phyloP scores from a whole-genome alignment of 1,140 invertebrate genomes.

The Mycetomoellerius zeteki region DNA sequence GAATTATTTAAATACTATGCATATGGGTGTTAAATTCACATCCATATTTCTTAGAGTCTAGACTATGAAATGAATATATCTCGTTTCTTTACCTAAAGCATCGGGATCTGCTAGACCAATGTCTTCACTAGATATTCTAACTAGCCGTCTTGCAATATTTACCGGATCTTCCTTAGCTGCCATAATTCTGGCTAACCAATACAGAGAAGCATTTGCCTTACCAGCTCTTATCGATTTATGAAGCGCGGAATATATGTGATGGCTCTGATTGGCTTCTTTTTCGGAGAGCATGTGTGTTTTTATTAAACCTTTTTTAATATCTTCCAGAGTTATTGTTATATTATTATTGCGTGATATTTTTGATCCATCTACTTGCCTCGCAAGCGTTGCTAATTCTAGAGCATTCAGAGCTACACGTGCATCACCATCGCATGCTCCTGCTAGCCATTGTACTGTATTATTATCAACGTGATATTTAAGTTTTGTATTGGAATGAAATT shows the following conservation, averaged over 20 bases:
- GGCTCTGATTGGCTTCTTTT: slow-evolving; percentile 90
- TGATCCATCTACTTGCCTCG: slow-evolving; percentile 77
- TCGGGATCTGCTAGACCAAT: slow-evolving; percentile 87
- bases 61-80: too few species aligned
- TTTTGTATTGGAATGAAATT: neutral
- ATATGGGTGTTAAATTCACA: too few species aligned
- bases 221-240: slow-evolving; percentile 93
- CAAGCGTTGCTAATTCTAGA: slow-evolving; percentile 90
- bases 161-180: slow-evolving; percentile 93
- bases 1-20: too few species aligned
- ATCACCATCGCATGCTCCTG: slow-evolving; percentile 93
- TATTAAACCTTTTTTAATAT: slow-evolving; percentile 89
- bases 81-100: slow-evolving; percentile 82
- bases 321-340: slow-evolving; percentile 87
- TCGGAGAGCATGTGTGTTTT: slow-evolving; percentile 91
- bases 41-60: too few species aligned
- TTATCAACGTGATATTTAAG: slow-evolving; percentile 86
- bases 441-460: slow-evolving; percentile 89
- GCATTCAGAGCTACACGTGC: slow-evolving; percentile 92
- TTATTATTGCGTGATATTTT: slow-evolving; percentile 68
- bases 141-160: slow-evolving; percentile 91
- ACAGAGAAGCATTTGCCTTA: slow-evolving; percentile 92
- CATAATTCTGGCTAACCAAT: slow-evolving; percentile 94
- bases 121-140: slow-evolving; percentile 92
- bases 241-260: slow-evolving; percentile 90